Evolutionary conservation across 1,140 invertebrate genomes (phyloP), one percentile per base, ranked within the genome.

Genomic region (Thalassaphorura encarpata): DNA sequence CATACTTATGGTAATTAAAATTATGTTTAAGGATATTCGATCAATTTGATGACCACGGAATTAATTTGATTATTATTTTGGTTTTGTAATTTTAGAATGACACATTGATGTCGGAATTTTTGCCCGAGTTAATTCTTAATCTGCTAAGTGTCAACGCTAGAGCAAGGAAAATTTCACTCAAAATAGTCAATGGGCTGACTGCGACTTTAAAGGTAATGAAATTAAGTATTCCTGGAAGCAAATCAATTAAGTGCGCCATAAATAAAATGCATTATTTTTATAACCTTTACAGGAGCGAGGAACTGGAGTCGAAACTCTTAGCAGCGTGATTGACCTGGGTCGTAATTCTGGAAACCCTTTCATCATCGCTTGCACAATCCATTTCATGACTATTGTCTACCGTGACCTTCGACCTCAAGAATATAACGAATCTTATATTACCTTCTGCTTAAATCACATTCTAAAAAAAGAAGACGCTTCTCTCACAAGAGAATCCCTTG

Each of bases 111-210:
- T 28, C 58, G 2, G 50, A 61, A 42, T 65, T 65, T 41, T 43
- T 65, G 3, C 53, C 60, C 0, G 63, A 65, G 53, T 56, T 42
- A 11, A 54, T 65, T 19, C 26, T 65, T 3, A 61, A 59, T 57
- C 50, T 65, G 21, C 31, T 62, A 5, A 65, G 63, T 31, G 54
- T 62, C 6, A 65, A 65, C 40, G 39, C 42, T 6, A 61, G 58
- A 47, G 55, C 63, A 21, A 46, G 57, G 29, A 65, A 57, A 33
- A 18, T 54, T 15, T 55, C 59, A 2, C 21, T 33, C 5, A 46
- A 63, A 49, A 49, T 56, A 56, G 50, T 42, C 36, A 8, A 45
- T 36, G 33, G n/a, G 33, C n/a, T 36, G 33, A 36, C n/a, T 36
- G 11, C n/a, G n/a, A n/a, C 33, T 11, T 36, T 36, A 36, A 36